Base-by-base conservation (phyloP, 1,140 invertebrate species). In the Hypsibius dujardini region DNA sequence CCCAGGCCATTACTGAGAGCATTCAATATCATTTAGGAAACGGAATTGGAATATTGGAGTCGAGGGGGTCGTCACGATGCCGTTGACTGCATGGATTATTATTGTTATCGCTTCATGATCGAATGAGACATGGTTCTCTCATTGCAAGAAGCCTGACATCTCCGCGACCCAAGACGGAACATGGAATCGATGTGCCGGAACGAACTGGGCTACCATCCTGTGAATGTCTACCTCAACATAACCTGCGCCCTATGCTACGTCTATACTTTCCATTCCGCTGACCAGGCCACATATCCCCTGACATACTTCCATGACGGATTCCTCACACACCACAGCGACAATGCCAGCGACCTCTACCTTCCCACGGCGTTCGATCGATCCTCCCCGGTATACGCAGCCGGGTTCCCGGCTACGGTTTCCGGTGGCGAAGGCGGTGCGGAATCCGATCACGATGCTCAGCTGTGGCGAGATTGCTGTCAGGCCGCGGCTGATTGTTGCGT, bases 251-350 rank as follows among this genome's bases (percentile, higher is more conserved):
- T 56, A 0, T 56, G 50, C 50, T 56, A 56, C 50, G n/a, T 56
- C 50, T 56, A 56, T n/a, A 56, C 50, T n/a, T 56, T 56, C 50
- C 50, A 56, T 56, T 56, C 50, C 50, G n/a, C 50, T n/a, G 50
- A 56, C n/a, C 50, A 7, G 7, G 7, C n/a, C 50, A 7, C n/a
- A n/a, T 56, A 56, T n/a, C 50, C 50, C n/a, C 50, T 56, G n/a
- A 56, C 50, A 12, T 56, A 56, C 50, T 7, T 12, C 7, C n/a
- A 7, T 7, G 50, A 56, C 7, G n/a, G 50, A 56, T n/a, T 56
- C 7, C 50, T 56, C 7, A 7, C 7, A 7, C n/a, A 56, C 50
- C 50, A 56, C n/a, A 56, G n/a, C 50, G 50, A 12, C n/a, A 56
- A 7, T n/a, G 50, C 7, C 7, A n/a, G n/a, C 50, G 7, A n/a